Evolutionary conservation across 2,888 invertebrate species (phyloP), one percentile per base, ranked within the genome.

Genomic region (Allophyes oxyacanthae): DNA sequence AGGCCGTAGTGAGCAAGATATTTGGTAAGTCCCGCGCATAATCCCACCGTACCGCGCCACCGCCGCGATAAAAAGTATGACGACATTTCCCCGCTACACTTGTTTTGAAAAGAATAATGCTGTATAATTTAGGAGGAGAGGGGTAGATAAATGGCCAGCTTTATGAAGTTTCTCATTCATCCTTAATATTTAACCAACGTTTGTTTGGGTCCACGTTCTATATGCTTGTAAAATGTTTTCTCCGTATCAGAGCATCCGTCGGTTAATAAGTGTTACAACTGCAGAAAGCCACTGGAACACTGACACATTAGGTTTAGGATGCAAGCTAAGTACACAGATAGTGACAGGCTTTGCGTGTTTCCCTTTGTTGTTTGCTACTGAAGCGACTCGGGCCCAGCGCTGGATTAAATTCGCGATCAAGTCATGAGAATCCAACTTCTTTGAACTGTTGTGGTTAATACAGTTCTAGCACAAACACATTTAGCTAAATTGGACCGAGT

Each of bases 51-150:
- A 38, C 61, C 76, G 46, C 51, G 36, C 53, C 60, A 51, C 54
- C 46, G 44, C 52, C 50, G 63, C 62, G 75, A 81, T 80, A 83
- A 82, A 84, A 83, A 79, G 68, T 57, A 71, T 78, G 77, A 76
- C 75, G 70, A 78, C 78, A 77, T 79, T 78, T 72, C 72, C 63
- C 53, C 66, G 72, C 66, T 75, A 75, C 74, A 79, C 72, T 75
- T 76, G 64, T 72, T 72, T 57, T 67, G 62, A 63, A 67, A 73
- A 77, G 78, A 80, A 79, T 80, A 79, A 82, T 81, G 76, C 52
- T 63, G 63, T 74, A 79, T 81, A 77, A 79, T 83, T 78, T 79
- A 72, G 72, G 70, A 75, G 72, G 78, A 82, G 77, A 73, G 72
- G 70, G 69, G 62, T 60, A 73, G 77, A 76, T 76, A 77, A 77